Evolutionary conservation across 2,888 invertebrate genomes (phyloP).

Genomic region (Drosophila siamana): DNA sequence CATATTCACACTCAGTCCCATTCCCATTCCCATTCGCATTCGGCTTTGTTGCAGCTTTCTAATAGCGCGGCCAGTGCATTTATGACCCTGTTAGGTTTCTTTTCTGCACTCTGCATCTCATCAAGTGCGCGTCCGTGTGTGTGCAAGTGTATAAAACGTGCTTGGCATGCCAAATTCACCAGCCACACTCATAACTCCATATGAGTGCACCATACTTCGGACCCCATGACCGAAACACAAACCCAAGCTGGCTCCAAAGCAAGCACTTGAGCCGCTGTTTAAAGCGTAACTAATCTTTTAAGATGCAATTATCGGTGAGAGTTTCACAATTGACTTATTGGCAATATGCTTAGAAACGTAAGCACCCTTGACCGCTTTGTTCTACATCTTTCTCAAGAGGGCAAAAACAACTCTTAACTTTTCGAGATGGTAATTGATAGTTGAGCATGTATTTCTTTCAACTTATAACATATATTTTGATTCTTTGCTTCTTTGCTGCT

Average conservation of each 20-base stretch:
- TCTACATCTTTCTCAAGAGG: slow-evolving; percentile 27
- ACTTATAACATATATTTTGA: no score
- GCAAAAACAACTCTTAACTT: slow-evolving; percentile 1
- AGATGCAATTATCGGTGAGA: slow-evolving; percentile 55
- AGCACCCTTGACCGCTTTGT: slow-evolving; percentile 32
- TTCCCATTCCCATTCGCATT: slow-evolving; percentile 18
- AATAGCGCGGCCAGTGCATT: slow-evolving; percentile 54
- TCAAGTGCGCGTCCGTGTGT: slow-evolving; percentile 40
- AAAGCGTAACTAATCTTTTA: slow-evolving; percentile 51
- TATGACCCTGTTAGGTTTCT: slow-evolving; percentile 66
- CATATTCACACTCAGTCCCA: not conserved
- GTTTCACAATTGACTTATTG: slow-evolving; percentile 51
- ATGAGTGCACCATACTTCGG: slow-evolving; percentile 38
- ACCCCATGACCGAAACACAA: slow-evolving; percentile 28
- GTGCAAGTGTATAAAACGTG: slow-evolving; percentile 64
- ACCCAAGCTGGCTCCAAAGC: slow-evolving; percentile 8
- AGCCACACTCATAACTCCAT: slow-evolving; percentile 42
- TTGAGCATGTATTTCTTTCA: no score
- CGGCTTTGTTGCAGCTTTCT: slow-evolving; percentile 55
- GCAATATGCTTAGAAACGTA: not conserved
- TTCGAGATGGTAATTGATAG: not conserved
- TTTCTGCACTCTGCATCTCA: slow-evolving; percentile 66
- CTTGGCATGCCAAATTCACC: slow-evolving; percentile 67
- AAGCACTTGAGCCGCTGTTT: slow-evolving; percentile 36
- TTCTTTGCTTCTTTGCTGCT: no score